Evolutionary conservation across 1,140 invertebrate species (phyloP), one percentile per base, ranked within the genome.

Genomic region (Drosophila navojoa): DNA sequence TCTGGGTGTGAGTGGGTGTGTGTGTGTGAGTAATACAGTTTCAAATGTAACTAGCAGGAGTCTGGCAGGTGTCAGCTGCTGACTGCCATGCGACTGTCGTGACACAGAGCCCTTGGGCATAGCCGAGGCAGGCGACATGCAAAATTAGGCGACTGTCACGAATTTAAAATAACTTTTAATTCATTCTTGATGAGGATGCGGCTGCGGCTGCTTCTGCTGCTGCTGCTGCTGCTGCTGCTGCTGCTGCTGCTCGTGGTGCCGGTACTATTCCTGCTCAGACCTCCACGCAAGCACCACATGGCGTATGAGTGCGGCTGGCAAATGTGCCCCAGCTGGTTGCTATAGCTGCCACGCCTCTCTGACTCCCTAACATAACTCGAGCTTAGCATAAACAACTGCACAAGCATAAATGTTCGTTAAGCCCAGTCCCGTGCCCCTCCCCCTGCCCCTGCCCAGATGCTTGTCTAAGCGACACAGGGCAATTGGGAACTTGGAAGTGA

Each of bases 91-190:
- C 42, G 19, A 53, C 19, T 52, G n/a, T 52, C 64, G 40, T 42
- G 47, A 71, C 59, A 62, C 62, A 58, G 75, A 75, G 71, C 82
- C 86, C 82, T 81, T 82, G 73, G 79, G 84, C 71, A 63, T 49
- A 85, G 81, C 57, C 60, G 55, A 62, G 69, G 50, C 49, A 59
- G 49, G 55, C 71, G 73, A 87, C 73, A 72, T 79, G 71, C 70
- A 84, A 89, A 89, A 89, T 89, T 89, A 87, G 84, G 84, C 84
- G 85, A 89, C 77, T 89, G 84, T 89, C 84, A 89, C 84, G 84
- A 89, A 89, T 89, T 89, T 89, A 89, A 89, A 89, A 89, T 89
- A 89, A 89, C 84, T 89, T 89, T 89, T 89, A 89, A 89, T 89
- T 89, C 85, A 89, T 89, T 89, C 84, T 89, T 89, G 84, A 89